phyloP scores from a whole-genome alignment of 2,113 vertebrate species.

The Oophaga pumilio region DNA sequence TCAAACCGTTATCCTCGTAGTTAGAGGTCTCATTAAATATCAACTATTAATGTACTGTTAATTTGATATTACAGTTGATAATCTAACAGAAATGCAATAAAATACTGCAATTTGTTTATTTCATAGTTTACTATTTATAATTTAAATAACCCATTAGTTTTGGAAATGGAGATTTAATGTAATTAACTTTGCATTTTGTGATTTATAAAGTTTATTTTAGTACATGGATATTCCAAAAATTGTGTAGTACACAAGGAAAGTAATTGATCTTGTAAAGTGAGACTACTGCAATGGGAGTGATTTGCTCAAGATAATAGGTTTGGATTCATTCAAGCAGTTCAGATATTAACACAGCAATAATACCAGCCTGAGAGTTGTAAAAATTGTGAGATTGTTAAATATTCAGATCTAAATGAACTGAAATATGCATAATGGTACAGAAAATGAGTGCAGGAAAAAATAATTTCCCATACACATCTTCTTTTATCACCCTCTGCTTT shows the following conservation, averaged over 20 bases:
- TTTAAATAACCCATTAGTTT: neutral
- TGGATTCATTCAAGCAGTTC: neutral
- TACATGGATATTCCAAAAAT: neutral
- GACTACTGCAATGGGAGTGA: constrained; percentile 37
- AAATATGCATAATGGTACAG: neutral
- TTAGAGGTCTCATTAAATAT: no score
- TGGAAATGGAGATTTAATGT: neutral
- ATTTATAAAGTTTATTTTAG: constrained; percentile 11
- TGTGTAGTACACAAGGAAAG: neutral
- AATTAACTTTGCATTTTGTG: constrained; percentile 16
- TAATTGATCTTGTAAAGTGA: constrained; percentile 22
- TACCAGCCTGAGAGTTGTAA: neutral
- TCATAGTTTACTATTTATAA: constrained; percentile 10
- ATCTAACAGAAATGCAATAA: no score
- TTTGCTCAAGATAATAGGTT: constrained; percentile 5
- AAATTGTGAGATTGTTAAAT: neutral
- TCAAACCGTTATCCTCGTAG: no score
- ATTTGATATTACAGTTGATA: neutral
- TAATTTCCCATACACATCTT: neutral
- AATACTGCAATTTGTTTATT: constrained; percentile 23
- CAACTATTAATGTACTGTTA: no score
- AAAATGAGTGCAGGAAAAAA: neutral
- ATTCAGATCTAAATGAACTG: constrained; percentile 3
- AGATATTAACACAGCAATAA: constrained; percentile 5
- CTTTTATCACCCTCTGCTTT: neutral